A percentile compares a stretch with the other conserved stretches of the same genome.
phyloP scores from a whole-genome alignment of 2,113 vertebrate genomes.

The Cyrtonyx montezumae region DNA sequence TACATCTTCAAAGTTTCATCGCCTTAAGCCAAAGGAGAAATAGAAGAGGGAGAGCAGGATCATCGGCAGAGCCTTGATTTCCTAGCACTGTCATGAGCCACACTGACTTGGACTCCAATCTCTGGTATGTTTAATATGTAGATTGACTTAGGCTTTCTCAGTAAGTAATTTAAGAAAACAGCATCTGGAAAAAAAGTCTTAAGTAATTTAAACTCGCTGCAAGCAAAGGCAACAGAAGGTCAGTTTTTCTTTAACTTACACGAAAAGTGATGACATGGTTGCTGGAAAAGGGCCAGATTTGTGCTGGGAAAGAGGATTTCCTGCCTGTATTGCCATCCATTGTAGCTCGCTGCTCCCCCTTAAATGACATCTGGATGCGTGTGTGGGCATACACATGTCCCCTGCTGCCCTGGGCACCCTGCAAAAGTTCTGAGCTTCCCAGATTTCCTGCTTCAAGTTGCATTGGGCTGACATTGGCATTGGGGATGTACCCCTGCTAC shows the following conservation, averaged over 20 bases:
- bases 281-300: not conserved
- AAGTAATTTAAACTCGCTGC: slow-evolving; percentile 33
- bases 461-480: not conserved
- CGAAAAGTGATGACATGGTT: not conserved
- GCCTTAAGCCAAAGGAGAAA: slow-evolving; percentile 22
- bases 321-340: not conserved
- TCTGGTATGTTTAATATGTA: slow-evolving; percentile 13
- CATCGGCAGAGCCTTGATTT: not conserved
- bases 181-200: slow-evolving; percentile 3
- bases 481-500: not conserved
- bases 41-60: not conserved
- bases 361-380: accelerated
- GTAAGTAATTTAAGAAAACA: slow-evolving; percentile 47
- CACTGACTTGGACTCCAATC: not conserved
- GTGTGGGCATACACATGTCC: not conserved
- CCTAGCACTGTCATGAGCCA: not conserved
- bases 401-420: not conserved
- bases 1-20: slow-evolving; percentile 46
- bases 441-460: not conserved
- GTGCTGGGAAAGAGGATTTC: slow-evolving; percentile 16
- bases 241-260: not conserved
- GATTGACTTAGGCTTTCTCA: slow-evolving; percentile 26
- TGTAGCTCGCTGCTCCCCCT: not conserved
- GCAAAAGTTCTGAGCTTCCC: accelerated
- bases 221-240: slow-evolving; percentile 57